Conservation (phyloP, 1,140 invertebrate species). For the Drosophila takahashii region DNA sequence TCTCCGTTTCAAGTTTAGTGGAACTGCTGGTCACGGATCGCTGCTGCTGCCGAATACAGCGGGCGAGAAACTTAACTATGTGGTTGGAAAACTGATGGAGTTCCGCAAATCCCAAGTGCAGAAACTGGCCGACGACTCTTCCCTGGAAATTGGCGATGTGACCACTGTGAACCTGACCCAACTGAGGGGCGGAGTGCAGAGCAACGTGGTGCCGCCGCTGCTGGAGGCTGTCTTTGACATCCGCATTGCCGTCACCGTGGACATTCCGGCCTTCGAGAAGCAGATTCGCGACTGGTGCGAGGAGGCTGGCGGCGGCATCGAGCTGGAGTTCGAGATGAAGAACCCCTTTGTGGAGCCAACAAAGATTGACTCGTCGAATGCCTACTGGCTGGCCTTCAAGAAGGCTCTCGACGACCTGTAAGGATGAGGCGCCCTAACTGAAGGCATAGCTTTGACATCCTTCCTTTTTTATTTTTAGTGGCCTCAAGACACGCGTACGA, state of each 20-base stretch:
- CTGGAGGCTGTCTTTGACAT: constrained; percentile 92
- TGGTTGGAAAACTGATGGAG: constrained; percentile 93
- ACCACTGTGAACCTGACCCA: constrained; percentile 95
- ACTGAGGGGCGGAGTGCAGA: constrained; percentile 94
- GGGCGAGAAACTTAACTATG: constrained; percentile 91
- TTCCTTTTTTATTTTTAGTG: constrained; percentile 46
- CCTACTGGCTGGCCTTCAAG: constrained; percentile 92
- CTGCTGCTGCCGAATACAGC: constrained; percentile 93
- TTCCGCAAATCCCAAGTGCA: constrained; percentile 89
- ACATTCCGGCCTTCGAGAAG: constrained; percentile 90
- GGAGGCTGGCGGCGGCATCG: constrained; percentile 92
- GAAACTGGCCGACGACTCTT: constrained; percentile 88
- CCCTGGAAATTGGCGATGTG: constrained; percentile 91
- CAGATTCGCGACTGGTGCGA: constrained; percentile 90
- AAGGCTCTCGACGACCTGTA: constrained; percentile 87
- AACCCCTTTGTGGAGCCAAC: constrained; percentile 88
- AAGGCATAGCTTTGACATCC: neutral
- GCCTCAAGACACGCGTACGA: constrained; percentile 87
- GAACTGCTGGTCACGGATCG: constrained; percentile 95
- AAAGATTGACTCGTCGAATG: constrained; percentile 89
- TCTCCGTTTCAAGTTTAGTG: constrained; percentile 83
- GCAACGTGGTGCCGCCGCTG: constrained; percentile 95
- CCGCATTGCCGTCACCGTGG: constrained; percentile 90
- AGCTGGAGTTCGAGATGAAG: constrained; percentile 90
- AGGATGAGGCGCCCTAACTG: constrained; percentile 85